Evolutionary conservation across 2,113 vertebrate genomes (phyloP).

Genomic region (Mormyrus iriodes): DNA sequence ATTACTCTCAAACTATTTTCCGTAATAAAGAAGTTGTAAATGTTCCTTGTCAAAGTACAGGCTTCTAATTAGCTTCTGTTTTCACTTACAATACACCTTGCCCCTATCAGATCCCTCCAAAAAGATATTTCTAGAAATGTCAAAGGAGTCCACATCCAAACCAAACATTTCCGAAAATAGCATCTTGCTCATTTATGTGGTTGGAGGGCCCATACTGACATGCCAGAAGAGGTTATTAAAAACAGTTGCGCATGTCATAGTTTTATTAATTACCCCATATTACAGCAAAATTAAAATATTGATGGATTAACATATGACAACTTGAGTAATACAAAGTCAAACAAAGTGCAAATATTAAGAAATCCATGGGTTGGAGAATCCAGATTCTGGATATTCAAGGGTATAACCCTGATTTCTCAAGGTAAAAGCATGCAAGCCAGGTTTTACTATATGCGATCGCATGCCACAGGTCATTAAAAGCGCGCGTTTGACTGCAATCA

Average conservation of each 20-base stretch:
- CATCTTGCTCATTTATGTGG: neutral
- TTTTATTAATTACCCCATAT: neutral
- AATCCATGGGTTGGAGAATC: neutral
- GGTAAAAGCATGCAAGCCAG: neutral
- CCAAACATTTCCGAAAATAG: neutral
- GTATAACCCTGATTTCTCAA: neutral
- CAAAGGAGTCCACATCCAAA: neutral
- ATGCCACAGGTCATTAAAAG: neutral
- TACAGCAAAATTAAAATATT: neutral
- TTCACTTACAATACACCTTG: neutral
- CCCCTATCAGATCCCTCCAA: neutral
- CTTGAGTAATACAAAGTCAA: neutral
- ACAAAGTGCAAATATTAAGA: neutral
- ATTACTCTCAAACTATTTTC: slow-evolving; percentile 7
- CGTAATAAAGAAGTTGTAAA: neutral
- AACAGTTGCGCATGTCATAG: neutral
- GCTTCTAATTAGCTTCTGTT: neutral
- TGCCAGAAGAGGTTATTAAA: neutral
- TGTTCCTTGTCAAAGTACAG: neutral
- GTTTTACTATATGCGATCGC: neutral
- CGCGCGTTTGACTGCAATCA: neutral
- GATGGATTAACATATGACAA: neutral
- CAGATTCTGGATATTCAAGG: neutral
- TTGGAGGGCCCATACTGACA: neutral
- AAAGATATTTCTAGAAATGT: neutral